phyloP scores from a whole-genome alignment of 2,797 vertebrate species.

The Pampus argenteus region DNA sequence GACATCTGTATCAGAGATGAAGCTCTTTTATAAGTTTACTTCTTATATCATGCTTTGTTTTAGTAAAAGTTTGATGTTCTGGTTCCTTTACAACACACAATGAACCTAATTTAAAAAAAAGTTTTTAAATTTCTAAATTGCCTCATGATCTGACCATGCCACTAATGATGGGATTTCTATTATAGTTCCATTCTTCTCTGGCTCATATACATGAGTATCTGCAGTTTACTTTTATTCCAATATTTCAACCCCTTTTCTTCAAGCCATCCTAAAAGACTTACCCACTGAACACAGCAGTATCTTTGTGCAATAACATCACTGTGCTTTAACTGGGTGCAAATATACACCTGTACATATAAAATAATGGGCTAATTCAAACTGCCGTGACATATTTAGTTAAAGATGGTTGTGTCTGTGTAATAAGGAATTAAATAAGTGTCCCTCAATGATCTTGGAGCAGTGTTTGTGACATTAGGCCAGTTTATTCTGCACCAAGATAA shows the following conservation, averaged over 20 bases:
- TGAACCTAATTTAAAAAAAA: too few species aligned
- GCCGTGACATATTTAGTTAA: not conserved
- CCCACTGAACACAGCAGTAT: not conserved
- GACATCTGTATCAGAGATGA: not conserved
- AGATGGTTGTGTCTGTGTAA: not conserved
- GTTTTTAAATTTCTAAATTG: not conserved
- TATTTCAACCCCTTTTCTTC: not conserved
- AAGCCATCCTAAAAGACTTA: not conserved
- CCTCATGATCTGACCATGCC: not conserved
- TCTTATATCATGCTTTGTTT: not conserved
- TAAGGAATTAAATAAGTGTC: constrained; percentile 3
- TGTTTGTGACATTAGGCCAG: not conserved
- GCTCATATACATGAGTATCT: not conserved
- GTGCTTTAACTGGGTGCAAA: not conserved
- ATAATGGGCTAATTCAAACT: not conserved
- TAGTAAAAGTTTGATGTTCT: not conserved
- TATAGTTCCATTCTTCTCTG: not conserved
- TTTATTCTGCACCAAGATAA: constrained; percentile 18
- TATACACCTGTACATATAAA: not conserved
- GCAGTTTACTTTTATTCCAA: not conserved
- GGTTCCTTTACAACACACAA: not conserved
- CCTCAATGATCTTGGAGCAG: not conserved
- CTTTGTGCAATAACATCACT: not conserved
- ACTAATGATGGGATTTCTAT: not conserved
- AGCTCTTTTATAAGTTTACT: not conserved